These are phyloP conservation scores for Echinometra lucunter DNA, from an alignment of 53 echinoderm and acorn worm species.

Conservation along the genomic window DNA sequence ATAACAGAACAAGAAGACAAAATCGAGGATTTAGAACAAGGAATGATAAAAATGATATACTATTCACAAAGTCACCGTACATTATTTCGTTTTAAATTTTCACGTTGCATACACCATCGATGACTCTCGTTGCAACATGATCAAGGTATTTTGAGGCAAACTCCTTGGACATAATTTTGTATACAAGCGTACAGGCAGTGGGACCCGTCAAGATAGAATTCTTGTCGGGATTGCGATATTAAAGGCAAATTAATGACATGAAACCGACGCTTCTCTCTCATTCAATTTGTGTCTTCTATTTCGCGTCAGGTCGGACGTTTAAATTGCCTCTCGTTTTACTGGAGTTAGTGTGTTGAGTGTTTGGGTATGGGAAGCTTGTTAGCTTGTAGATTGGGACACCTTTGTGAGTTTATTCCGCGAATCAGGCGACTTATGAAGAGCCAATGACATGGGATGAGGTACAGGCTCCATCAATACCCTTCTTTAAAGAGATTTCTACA, in stretches of 20 bases:
- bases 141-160: not conserved
- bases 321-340: conserved; percentile 31
- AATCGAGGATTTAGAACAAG: too few relatives aligned
- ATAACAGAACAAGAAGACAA: too few relatives aligned
- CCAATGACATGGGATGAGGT: not conserved
- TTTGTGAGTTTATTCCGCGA: not conserved
- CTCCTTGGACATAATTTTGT: not conserved
- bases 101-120: not conserved
- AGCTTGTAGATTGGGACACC: conserved; percentile 17
- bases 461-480: not conserved
- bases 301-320: not conserved
- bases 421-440: conserved; percentile 20
- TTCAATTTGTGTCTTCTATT: conserved; percentile 27
- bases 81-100: not conserved
- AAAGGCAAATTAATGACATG: conserved; percentile 55
- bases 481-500: not conserved
- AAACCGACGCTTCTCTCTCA: conserved; percentile 20
- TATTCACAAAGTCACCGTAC: too few relatives aligned
- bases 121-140: not conserved
- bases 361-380: conserved; percentile 31
- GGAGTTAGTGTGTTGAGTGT: not conserved
- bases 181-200: not conserved
- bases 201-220: not conserved
- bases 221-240: conserved; percentile 41
- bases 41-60: too few relatives aligned